Percentiles rank a stretch among this genome's conserved stretches.
Conservation (phyloP, 2,797 vertebrate species). For the Enteromius fasciolatus region DNA sequence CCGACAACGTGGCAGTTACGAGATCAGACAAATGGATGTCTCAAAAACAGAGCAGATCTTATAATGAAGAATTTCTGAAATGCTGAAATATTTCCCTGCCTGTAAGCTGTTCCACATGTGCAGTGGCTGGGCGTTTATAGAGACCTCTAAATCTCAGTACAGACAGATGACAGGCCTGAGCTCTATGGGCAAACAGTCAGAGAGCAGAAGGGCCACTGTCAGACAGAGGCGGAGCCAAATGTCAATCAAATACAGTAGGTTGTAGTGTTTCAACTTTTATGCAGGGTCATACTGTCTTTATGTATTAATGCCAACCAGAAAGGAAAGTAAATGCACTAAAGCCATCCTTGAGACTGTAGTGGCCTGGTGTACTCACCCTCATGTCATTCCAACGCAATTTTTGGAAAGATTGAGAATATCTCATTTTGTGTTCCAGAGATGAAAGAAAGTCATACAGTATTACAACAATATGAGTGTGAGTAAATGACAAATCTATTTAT, state of each 20-base stretch:
- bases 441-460: background rate
- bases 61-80: conserved; percentile 64
- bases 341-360: background rate
- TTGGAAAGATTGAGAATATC: too few species aligned
- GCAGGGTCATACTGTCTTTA: background rate
- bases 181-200: conserved; percentile 36
- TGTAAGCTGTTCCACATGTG: conserved; percentile 67
- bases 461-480: background rate
- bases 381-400: background rate
- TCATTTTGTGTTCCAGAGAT: background rate
- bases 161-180: conserved; percentile 57
- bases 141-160: conserved; percentile 65
- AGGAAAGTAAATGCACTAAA: background rate
- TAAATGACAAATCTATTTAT: background rate
- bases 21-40: conserved; percentile 44
- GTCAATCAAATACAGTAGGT: conserved; percentile 15
- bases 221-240: background rate
- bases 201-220: conserved; percentile 24
- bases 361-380: background rate
- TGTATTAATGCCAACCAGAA: background rate
- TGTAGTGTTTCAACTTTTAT: background rate
- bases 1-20: conserved; percentile 38
- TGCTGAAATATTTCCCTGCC: conserved; percentile 52
- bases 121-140: conserved; percentile 52
- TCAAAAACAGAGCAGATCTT: conserved; percentile 43